Base-by-base conservation (phyloP, 2,113 vertebrate genomes). In the Leptobrachium ailaonicum region DNA sequence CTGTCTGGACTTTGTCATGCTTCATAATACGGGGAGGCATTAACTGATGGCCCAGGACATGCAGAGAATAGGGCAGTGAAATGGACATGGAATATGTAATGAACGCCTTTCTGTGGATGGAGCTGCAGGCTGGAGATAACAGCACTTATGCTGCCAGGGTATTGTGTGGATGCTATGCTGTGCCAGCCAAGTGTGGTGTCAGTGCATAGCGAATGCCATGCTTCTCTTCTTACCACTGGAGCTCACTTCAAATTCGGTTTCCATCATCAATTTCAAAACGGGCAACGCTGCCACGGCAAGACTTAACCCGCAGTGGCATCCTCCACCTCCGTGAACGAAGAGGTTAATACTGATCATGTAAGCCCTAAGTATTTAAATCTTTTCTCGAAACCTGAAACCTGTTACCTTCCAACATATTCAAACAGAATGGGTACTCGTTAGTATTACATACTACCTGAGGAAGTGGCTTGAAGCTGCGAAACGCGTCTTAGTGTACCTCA, bases 21-120 rank as follows among this genome's bases (percentile, higher is more conserved):
- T 68, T 80, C 78, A 74, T 73, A 74, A 68, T 74, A 74, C 67
- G 56, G 63, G 10, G 63, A 67, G 71, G 71, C 78, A 73, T 80
- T 74, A 80, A 80, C 71, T 80, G 78, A 80, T 80, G 78, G 78
- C 71, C 71, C 78, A 74, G 50, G 78, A 80, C 78, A 80, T 73
- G 71, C 71, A 74, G 47, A 80, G 78, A 80, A 80, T 58, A 80
- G 50, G 63, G 50, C 71, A 68, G 63, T 74, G 78, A 80, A 80
- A 73, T 62, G 78, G 66, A 58, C 78, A 80, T 54, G 71, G 78
- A 80, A 80, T 80, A 68, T 80, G 78, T 80, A 74, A 80, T 80
- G 78, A 80, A 80, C 71, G 74, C 71, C 64, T 74, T 80, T 47
- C 63, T 60, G 66, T 56, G 77, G 71, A 67, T 45, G 47, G 54